Evolutionary conservation across 2,888 invertebrate species (phyloP), one percentile per base, ranked within the genome.

Genomic region (Dryocosmus kuriphilus): DNA sequence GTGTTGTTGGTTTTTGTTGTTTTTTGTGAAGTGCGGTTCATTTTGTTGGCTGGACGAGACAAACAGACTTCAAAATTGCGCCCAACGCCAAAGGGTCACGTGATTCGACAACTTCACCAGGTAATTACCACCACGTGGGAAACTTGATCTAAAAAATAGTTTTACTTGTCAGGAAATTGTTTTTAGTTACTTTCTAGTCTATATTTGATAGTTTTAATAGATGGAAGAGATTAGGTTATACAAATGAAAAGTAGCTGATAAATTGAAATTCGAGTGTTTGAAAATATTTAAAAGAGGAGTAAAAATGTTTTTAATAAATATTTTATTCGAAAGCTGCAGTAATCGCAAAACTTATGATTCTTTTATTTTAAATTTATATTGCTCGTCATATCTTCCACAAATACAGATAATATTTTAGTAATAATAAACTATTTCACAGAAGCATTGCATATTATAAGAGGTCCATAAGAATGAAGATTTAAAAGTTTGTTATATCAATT

Each of bases 61-160:
- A 63, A 19, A 51, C 77, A 79, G n/a, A 71, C 78, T 79, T 77
- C 87, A 88, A 87, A 86, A 88, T 88, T 88, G 86, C 88, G 83
- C 87, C 88, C 41, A 85, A 88, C 86, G 85, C 80, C 79, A 88
- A 87, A 76, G 79, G 86, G 73, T 80, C 84, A 81, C 84, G 83
- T 83, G 85, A 85, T 86, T 83, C 86, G 79, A 80, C 82, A 74
- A 81, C 86, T 82, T 85, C 83, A 75, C 82, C 88, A 88, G 88
- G 88, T 88, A 87, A 71, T 55, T 71, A 51, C 46, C 5, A 71
- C 71, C 71, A 71, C 71, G 71, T 71, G 71, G 19, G 51, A 51
- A 51, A 30, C 11, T 22, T 71, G 19, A 0, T 71, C 11, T 51
- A 32, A 1, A 2, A 27, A 16, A 27, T 60, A 60, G 27, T 30